phyloP scores from a whole-genome alignment of 2,797 vertebrate genomes.

The Glyptemys insculpta region DNA sequence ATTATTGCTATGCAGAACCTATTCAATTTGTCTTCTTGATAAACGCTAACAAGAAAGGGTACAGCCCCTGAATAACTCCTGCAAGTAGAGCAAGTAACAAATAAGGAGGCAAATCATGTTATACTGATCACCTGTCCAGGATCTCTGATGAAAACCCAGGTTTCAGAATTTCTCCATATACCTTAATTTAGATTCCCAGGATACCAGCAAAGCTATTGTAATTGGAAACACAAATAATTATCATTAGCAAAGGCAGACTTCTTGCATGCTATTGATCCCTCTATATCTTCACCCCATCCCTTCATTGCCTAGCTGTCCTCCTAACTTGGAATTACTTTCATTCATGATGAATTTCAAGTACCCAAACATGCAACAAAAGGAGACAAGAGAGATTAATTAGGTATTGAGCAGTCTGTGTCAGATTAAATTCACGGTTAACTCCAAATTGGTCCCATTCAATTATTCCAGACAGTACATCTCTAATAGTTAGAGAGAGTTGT shows the following conservation, averaged over 20 bases:
- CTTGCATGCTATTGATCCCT: constrained; percentile 53
- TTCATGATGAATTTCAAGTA: constrained; percentile 48
- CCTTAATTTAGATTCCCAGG: neutral
- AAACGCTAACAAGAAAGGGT: neutral
- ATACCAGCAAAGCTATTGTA: constrained; percentile 11
- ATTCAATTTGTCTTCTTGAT: neutral
- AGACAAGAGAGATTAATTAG: constrained; percentile 45
- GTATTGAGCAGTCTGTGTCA: constrained; percentile 38
- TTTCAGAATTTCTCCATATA: constrained; percentile 5
- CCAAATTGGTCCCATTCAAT: neutral
- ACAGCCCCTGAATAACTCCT: neutral
- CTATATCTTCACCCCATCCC: constrained; percentile 5
- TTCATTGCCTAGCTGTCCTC: neutral
- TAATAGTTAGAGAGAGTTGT: neutral
- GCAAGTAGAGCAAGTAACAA: neutral
- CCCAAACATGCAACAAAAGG: constrained; percentile 39
- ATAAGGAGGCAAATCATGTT: neutral
- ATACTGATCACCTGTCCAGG: neutral
- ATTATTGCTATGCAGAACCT: neutral
- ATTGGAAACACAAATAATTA: constrained; percentile 24
- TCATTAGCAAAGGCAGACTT: constrained; percentile 37
- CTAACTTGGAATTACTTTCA: constrained; percentile 55
- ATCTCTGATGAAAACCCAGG: neutral
- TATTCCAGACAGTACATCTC: neutral
- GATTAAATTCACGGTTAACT: constrained; percentile 27